Evolutionary conservation across 1,140 invertebrate species (phyloP).

Genomic region (Achatina immaculata): DNA sequence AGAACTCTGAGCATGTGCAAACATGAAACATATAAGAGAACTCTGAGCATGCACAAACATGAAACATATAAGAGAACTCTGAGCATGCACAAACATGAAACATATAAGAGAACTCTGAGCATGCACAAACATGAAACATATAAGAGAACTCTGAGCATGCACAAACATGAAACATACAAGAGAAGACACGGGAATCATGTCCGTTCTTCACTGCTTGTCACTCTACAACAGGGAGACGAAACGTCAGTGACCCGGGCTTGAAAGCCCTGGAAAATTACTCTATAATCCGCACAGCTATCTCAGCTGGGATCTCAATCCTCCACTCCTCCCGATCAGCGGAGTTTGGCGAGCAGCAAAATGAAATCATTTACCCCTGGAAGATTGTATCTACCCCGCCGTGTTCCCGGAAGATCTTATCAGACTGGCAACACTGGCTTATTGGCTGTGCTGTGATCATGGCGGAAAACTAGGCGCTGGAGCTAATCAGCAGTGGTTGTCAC

Average conservation of each 20-base stretch:
- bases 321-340: neutral
- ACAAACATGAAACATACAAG: too few relatives aligned
- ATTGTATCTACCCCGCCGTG: neutral
- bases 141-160: too few relatives aligned
- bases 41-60: too few relatives aligned
- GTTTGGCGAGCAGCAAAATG: neutral
- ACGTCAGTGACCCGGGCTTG: neutral
- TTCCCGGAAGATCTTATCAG: neutral
- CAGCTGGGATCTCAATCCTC: neutral
- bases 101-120: too few relatives aligned
- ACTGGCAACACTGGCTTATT: neutral
- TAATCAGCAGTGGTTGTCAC: constrained; percentile 2
- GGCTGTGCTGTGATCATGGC: neutral
- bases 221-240: constrained; percentile 11
- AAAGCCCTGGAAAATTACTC: constrained; percentile 3
- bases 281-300: constrained; percentile 6
- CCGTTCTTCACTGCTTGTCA: constrained; percentile 12
- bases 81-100: too few relatives aligned
- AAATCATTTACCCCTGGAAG: constrained; percentile 10
- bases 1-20: too few relatives aligned
- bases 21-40: too few relatives aligned
- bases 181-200: neutral
- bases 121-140: too few relatives aligned
- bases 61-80: too few relatives aligned
- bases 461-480: neutral